Conservation (phyloP, 2,888 invertebrate species). For the Crepidodera aurea region DNA sequence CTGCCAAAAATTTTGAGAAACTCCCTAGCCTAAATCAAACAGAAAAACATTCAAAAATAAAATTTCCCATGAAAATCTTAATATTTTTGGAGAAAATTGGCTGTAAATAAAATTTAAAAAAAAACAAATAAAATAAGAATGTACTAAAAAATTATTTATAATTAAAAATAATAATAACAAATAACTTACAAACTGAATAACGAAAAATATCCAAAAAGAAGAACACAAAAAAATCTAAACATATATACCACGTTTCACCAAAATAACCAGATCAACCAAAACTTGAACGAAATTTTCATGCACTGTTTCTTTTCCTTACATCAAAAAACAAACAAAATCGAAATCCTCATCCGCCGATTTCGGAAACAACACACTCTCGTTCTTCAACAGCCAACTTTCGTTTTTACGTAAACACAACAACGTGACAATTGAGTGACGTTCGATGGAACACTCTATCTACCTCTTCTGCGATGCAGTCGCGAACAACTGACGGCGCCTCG, state of each 20-base stretch:
- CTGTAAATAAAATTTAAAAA: too few relatives aligned
- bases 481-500: constrained; percentile 34
- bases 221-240: background rate
- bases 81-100: too few relatives aligned
- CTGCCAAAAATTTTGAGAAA: too few relatives aligned
- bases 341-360: background rate
- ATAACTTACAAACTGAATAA: background rate
- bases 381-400: constrained; percentile 12
- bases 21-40: too few relatives aligned
- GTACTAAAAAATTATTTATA: too few relatives aligned
- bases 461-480: constrained; percentile 25
- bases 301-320: constrained; percentile 1
- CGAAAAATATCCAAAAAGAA: constrained; percentile 2
- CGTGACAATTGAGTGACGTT: constrained; percentile 21
- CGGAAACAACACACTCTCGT: constrained; percentile 2
- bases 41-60: too few relatives aligned
- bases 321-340: constrained; percentile 3
- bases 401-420: constrained; percentile 32
- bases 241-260: background rate
- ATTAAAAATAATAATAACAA: background rate
- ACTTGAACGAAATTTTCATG: background rate
- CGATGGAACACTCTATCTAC: constrained; percentile 4
- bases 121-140: too few relatives aligned
- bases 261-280: background rate
- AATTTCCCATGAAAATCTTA: too few relatives aligned